Evolutionary conservation across 2,113 vertebrate genomes (phyloP), one percentile per base, ranked within the genome.

Genomic region (Pteruthius melanotis): DNA sequence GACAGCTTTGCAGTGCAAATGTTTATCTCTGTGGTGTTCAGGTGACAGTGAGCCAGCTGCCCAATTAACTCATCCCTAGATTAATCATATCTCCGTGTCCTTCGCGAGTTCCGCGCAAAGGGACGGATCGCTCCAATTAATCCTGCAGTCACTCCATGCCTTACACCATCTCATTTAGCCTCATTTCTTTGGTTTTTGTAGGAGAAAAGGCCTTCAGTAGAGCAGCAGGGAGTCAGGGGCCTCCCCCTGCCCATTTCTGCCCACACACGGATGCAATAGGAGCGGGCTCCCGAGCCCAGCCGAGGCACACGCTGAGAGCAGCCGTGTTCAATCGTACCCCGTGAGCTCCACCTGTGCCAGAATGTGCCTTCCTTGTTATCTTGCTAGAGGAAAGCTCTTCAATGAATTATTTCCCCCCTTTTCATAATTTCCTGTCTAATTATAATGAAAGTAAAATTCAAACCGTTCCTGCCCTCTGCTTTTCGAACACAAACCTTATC

Each of bases 361-460:
- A 65, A 87, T 28, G 54, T 42, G 63, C 79, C 83, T 66, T 21
- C 31, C 87, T 31, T 64, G 13, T 88, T 74, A 68, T 81, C 85
- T 60, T 71, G 60, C 88, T 59, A 7, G 47, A 77, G 68, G 56
- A 96, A 92, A 81, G 71, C 64, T 71, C 83, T 81, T 59, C 68
- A 37, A 1, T 75, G 82, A 80, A 91, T 96, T 91, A 74, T 92
- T 93, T 91, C 88, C 75, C 85, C 90, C 71, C 89, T 96, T 94
- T 90, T 92, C 63, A 74, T 94, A 75, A 94, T 94, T 95, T 92
- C 79, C 88, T 88, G 52, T 80, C 66, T 95, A 94, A 96, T 96
- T 96, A 74, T 77, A 88, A 90, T 71, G 79, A 75, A 92, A 86
- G 90, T 30, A 85, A 92, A 95, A 95, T 78, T 70, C 64, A 60